A percentile compares a stretch with the other conserved stretches of the same genome.
Evolutionary conservation across 2,113 vertebrate genomes (phyloP).

Genomic region (Thryonomys swinderianus): DNA sequence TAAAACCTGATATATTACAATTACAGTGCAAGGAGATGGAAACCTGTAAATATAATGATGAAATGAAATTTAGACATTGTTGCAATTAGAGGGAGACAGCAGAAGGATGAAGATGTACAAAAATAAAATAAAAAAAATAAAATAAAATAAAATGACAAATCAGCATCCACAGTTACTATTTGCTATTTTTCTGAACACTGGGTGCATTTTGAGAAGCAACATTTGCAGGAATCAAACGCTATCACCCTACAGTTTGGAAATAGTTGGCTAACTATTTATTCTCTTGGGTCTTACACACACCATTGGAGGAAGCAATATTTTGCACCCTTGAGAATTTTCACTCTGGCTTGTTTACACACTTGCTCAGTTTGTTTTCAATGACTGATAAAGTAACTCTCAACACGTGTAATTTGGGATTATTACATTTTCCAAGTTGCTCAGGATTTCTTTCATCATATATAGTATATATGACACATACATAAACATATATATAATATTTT

Average conservation of each 20-base stretch:
- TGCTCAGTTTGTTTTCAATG: not conserved
- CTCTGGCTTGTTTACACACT: not conserved
- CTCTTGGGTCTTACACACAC: not conserved
- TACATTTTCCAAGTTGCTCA: not conserved
- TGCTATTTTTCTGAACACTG: not conserved
- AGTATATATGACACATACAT: not conserved
- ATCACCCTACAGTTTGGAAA: not conserved
- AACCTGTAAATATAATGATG: not conserved
- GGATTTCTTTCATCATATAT: not conserved
- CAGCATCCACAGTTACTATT: not conserved
- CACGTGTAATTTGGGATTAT: not conserved
- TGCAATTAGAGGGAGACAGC: too few species aligned
- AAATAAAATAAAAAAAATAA: not conserved
- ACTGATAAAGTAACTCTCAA: not conserved
- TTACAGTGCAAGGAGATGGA: not conserved
- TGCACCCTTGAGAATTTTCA: not conserved
- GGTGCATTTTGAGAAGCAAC: conserved; percentile 11
- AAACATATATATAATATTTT: not conserved
- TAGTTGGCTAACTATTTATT: conserved; percentile 6
- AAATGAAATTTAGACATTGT: not conserved
- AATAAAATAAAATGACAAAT: not conserved
- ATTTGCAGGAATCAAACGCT: not conserved
- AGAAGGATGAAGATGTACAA: not conserved
- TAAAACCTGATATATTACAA: not conserved
- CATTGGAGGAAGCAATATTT: conserved; percentile 42